Evolutionary conservation across 2,888 invertebrate species (phyloP).

Genomic region (Xestia c-nigrum): DNA sequence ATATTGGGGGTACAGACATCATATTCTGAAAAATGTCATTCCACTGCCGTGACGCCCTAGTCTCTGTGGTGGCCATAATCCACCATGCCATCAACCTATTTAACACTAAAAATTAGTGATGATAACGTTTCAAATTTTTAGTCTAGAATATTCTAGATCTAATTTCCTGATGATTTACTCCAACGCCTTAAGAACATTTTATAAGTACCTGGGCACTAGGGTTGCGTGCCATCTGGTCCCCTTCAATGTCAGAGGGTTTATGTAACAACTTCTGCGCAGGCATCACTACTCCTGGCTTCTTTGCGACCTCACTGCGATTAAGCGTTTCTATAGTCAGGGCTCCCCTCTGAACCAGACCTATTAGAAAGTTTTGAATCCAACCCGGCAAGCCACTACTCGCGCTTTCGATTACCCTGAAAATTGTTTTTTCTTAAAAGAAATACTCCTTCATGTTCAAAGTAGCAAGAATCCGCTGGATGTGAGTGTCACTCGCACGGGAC

Average conservation of each 20-base stretch:
- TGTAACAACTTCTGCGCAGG: conserved; percentile 72
- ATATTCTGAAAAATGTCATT: not conserved
- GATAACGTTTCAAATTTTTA: not conserved
- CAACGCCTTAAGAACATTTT: not conserved
- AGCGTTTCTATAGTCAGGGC: conserved; percentile 85
- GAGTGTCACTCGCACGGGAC: no score
- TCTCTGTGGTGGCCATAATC: not conserved
- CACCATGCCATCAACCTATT: not conserved
- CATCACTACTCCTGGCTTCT: conserved; percentile 75
- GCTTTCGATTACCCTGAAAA: conserved; percentile 87
- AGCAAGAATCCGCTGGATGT: no score
- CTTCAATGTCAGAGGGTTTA: conserved; percentile 44
- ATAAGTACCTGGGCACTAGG: conserved; percentile 62
- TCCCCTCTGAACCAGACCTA: conserved; percentile 90
- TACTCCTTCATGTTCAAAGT: no score
- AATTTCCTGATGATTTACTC: not conserved
- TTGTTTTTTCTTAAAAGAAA: no score
- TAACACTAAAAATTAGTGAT: not conserved
- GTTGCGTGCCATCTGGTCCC: conserved; percentile 15
- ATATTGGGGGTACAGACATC: not conserved
- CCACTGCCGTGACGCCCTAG: not conserved
- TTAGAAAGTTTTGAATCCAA: conserved; percentile 92
- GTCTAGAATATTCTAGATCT: not conserved
- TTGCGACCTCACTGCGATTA: conserved; percentile 73
- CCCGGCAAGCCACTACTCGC: conserved; percentile 92